A percentile compares a stretch with the other conserved stretches of the same genome.
phyloP scores from a whole-genome alignment of 2,113 vertebrate species.

The Aramus guarauna region DNA sequence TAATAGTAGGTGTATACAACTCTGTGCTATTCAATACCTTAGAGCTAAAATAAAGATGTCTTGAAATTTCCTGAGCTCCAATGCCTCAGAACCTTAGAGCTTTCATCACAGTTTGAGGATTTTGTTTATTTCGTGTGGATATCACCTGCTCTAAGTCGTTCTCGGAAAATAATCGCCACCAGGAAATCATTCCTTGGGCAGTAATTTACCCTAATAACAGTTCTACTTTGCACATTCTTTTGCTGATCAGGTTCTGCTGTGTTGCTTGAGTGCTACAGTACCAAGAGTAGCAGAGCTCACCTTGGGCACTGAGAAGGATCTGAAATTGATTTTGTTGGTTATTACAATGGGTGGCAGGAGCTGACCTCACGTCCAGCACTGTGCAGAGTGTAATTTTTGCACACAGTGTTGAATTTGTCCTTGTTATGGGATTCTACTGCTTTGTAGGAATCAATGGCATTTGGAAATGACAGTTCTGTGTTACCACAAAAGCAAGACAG shows the following conservation, averaged over 20 bases:
- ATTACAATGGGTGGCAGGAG: neutral
- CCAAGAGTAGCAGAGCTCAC: neutral
- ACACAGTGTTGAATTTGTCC: neutral
- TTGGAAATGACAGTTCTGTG: neutral
- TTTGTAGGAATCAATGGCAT: neutral
- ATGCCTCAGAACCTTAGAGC: neutral
- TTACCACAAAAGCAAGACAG: neutral
- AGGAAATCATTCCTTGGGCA: neutral
- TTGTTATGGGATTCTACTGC: neutral
- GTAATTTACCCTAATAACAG: slow-evolving; percentile 7
- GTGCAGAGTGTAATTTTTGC: neutral
- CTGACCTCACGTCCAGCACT: neutral
- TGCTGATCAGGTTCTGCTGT: neutral
- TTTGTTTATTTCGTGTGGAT: neutral
- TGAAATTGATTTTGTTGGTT: slow-evolving; percentile 6
- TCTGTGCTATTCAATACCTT: neutral
- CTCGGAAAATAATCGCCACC: slow-evolving; percentile 1
- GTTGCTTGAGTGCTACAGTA: neutral
- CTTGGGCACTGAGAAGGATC: neutral
- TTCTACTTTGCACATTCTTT: neutral
- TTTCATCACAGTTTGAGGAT: neutral
- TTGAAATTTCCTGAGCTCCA: neutral
- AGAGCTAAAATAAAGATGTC: neutral
- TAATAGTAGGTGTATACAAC: neutral
- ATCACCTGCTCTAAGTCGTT: neutral